Evolutionary conservation across 2,888 invertebrate genomes (phyloP), one percentile per base, ranked within the genome.

Genomic region (Anodontia alba): DNA sequence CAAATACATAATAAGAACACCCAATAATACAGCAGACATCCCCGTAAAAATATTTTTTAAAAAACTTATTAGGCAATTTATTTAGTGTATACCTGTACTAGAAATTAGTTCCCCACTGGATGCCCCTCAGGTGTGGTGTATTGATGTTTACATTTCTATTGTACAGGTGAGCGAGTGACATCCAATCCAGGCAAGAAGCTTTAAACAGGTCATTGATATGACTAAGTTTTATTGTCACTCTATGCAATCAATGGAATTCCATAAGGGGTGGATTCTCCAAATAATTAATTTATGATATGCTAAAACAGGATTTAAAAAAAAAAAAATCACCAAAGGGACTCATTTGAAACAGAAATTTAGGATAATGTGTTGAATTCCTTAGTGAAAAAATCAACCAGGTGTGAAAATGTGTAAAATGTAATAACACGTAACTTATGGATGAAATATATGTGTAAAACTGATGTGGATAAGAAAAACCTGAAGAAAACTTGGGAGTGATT

Each of bases 111-210:
- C 78, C 81, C 81, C 76, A 76, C 66, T 57, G 51, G 43, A 43
- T 10, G 73, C 81, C 81, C 67, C 78, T 62, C 76, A 78, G 78
- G 81, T 78, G 62, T 71, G 73, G 62, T 62, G 62, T 62, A 62
- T 62, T 62, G 62, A 62, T 70, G 73, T 74, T 78, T 78, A 78
- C 74, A 49, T 33, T 62, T 20, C 54, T 62, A 62, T 62, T 62
- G 33, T 62, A 62, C 26, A 46, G 29, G 62, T 62, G 62, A 62
- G 62, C 62, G 62, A 62, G n/a, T 62, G 62, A 33, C 62, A 62
- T 62, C 62, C 31, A 62, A 62, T 62, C 62, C 62, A 62, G 62
- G 62, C n/a, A n/a, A 29, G 62, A 33, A 23, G 17, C 2, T 33
- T 62, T 33, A 31, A 1, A 62, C 23, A 31, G 57, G 62, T 62